Evolutionary conservation across 2,113 vertebrate species (phyloP).

Genomic region (Gnathonemus longibarbis): DNA sequence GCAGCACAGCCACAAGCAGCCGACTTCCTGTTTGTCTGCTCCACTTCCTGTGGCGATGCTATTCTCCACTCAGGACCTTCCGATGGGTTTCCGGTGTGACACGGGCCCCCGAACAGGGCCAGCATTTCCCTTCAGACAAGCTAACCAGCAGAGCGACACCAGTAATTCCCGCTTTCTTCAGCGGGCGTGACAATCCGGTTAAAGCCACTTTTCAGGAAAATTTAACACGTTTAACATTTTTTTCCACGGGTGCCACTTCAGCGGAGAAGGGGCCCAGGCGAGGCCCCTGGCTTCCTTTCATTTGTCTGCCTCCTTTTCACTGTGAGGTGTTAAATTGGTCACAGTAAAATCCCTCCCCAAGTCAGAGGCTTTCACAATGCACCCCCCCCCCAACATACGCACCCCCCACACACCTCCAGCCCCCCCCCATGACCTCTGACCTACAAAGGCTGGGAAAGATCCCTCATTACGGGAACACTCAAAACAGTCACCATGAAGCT

Average conservation of each 20-base stretch:
- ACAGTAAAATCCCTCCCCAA: constrained; percentile 39
- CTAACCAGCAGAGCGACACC: background rate
- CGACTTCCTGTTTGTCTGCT: background rate
- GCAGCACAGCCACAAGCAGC: background rate
- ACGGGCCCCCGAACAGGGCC: background rate
- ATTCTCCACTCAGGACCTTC: no score
- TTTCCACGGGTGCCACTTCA: background rate
- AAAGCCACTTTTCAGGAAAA: background rate
- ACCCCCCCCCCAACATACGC: background rate
- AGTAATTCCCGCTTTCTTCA: background rate
- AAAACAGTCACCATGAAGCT: background rate
- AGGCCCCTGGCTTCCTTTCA: constrained; percentile 40
- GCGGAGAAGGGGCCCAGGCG: background rate
- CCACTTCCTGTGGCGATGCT: background rate
- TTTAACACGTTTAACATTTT: background rate
- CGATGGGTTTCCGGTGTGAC: background rate
- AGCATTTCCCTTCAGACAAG: background rate
- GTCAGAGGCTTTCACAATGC: constrained; percentile 19
- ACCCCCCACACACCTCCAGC: constrained; percentile 19
- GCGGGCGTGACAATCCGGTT: background rate
- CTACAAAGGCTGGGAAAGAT: constrained; percentile 32
- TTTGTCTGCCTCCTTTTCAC: constrained; percentile 44
- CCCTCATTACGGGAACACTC: background rate
- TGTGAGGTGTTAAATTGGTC: constrained; percentile 46
- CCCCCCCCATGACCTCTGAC: constrained; percentile 23